Percentiles rank a stretch among this genome's conserved stretches.
These are phyloP conservation scores for Xenops minutus DNA, from an alignment of 2,797 vertebrate species.

Conservation along the genomic window DNA sequence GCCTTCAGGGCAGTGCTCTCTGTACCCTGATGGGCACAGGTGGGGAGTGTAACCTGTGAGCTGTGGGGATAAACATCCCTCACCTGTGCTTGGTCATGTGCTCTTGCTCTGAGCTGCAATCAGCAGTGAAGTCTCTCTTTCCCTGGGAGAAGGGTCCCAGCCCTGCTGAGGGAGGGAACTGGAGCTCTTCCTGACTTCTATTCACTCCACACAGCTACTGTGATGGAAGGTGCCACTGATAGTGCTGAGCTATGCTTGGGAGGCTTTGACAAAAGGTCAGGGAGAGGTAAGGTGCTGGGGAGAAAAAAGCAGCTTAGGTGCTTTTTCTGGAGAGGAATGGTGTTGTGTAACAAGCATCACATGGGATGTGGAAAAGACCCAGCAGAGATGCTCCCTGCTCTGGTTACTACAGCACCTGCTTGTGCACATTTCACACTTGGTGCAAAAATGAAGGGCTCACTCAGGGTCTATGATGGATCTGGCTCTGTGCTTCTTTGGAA, in stretches of 20 bases:
- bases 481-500: not conserved
- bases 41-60: not conserved
- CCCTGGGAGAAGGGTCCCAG: too few relatives aligned
- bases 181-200: not conserved
- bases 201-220: rapidly evolving
- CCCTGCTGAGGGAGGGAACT: not conserved
- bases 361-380: not conserved
- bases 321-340: not conserved
- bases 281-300: not conserved
- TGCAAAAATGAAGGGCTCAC: not conserved
- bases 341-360: not conserved
- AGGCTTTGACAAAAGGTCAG: not conserved
- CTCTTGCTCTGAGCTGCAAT: not conserved
- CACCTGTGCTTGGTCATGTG: not conserved
- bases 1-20: not conserved
- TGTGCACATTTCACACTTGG: rapidly evolving
- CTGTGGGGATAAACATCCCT: not conserved
- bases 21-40: not conserved
- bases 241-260: rapidly evolving
- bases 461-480: rapidly evolving
- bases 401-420: not conserved
- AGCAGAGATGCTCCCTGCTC: not conserved
- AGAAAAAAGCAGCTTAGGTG: not conserved
- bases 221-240: rapidly evolving
- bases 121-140: not conserved